These are phyloP conservation scores for Bovichtus diacanthus DNA, from an alignment of 2,797 vertebrate genomes.

Conservation along the genomic window DNA sequence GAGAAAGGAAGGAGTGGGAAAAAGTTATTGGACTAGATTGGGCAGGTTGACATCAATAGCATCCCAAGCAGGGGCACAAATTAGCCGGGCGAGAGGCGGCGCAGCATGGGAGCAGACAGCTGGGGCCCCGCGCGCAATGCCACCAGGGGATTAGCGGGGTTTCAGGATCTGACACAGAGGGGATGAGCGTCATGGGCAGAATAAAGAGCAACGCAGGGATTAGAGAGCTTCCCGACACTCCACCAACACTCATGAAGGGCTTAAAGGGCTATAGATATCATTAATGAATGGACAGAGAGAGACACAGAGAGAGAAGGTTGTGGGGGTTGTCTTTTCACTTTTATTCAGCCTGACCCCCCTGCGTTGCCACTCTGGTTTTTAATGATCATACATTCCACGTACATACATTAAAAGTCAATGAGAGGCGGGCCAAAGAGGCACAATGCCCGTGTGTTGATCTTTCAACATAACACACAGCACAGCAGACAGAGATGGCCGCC, in stretches of 20 bases:
- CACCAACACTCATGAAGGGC: constrained; percentile 78
- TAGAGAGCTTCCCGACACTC: constrained; percentile 77
- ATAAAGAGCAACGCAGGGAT: constrained; percentile 80
- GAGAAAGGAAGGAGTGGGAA: constrained; percentile 42
- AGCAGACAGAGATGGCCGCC: constrained; percentile 57
- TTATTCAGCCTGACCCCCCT: constrained; percentile 32
- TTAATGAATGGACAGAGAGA: constrained; percentile 71
- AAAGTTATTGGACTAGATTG: constrained; percentile 69
- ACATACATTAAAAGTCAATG: constrained; percentile 72
- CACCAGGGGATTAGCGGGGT: constrained; percentile 78
- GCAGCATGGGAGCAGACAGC: constrained; percentile 78
- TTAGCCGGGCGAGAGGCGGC: constrained; percentile 65
- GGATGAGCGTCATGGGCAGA: constrained; percentile 78
- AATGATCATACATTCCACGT: constrained; percentile 66
- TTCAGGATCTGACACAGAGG: constrained; percentile 78
- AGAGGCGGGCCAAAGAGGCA: constrained; percentile 48
- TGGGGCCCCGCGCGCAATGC: constrained; percentile 65
- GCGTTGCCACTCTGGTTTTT: constrained; percentile 41
- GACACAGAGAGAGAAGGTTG: constrained; percentile 8
- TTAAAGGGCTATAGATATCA: constrained; percentile 77
- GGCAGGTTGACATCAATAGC: constrained; percentile 73
- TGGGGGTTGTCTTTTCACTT: constrained; percentile 48
- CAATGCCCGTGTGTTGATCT: constrained; percentile 57
- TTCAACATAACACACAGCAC: constrained; percentile 36
- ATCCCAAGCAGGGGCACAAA: constrained; percentile 80